These are phyloP conservation scores for Leptogaster cylindrica DNA, from an alignment of 2,888 invertebrate species.

Conservation along the genomic window DNA sequence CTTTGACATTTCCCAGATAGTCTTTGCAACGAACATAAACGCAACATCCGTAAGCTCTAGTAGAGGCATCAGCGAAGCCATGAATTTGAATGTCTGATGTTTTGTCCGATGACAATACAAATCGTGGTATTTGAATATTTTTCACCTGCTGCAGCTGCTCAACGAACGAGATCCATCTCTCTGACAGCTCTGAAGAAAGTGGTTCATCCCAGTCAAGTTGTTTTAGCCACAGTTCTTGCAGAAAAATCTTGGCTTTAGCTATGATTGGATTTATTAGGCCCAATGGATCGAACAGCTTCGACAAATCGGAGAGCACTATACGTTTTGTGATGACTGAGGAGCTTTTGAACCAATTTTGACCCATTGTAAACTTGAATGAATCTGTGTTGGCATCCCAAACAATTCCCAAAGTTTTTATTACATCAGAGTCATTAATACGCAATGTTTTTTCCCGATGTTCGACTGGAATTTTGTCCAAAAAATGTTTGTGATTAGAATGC, in stretches of 20 bases:
- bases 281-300: conserved; percentile 33
- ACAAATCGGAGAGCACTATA: background rate
- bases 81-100: conserved; percentile 20
- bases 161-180: conserved; percentile 4
- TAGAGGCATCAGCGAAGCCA: conserved; percentile 41
- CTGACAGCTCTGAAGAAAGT: background rate
- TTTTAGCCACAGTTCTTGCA: conserved; percentile 35
- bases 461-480: background rate
- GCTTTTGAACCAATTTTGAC: background rate
- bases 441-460: background rate
- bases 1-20: background rate
- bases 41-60: conserved; percentile 23
- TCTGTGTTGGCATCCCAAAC: background rate
- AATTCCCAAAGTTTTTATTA: background rate
- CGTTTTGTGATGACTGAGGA: background rate
- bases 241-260: conserved; percentile 23
- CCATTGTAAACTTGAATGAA: background rate
- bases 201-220: conserved; percentile 39
- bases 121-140: conserved; percentile 21
- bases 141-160: background rate
- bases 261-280: conserved; percentile 31
- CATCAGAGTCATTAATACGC: background rate
- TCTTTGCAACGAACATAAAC: conserved; percentile 11
- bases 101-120: background rate
- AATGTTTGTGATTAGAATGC: background rate